These are phyloP conservation scores for Florisuga fusca DNA, from an alignment of 2,797 vertebrate species.

Conservation along the genomic window DNA sequence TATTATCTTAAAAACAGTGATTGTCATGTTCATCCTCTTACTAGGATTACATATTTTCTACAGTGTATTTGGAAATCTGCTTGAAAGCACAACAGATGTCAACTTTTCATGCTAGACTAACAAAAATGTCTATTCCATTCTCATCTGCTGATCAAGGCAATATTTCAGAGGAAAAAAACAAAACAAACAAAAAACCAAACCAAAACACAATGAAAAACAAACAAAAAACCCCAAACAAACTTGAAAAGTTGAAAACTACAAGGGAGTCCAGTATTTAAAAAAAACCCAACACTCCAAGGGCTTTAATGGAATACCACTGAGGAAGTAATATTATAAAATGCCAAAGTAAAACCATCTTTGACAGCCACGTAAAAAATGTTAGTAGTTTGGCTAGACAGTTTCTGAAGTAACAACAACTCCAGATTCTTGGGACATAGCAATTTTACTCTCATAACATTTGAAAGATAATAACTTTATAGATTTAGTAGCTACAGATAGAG, in stretches of 20 bases:
- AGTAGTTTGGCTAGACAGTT: background rate
- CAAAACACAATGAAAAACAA: too few relatives aligned
- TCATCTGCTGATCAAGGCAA: background rate
- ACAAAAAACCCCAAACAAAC: too few relatives aligned
- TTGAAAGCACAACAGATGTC: conserved; percentile 56
- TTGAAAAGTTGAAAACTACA: background rate
- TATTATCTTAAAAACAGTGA: background rate
- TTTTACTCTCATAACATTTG: background rate
- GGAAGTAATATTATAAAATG: background rate
- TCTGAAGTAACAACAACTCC: background rate
- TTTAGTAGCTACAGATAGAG: background rate
- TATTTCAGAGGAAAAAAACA: background rate
- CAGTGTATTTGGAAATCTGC: conserved; percentile 41
- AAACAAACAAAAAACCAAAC: background rate
- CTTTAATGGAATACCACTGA: background rate
- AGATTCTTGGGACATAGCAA: background rate
- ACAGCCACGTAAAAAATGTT: background rate
- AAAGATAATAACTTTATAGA: background rate
- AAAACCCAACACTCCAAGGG: rapidly evolving
- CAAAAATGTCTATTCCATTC: background rate
- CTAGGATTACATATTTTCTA: conserved; percentile 52
- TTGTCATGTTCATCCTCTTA: conserved; percentile 40
- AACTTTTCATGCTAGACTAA: conserved; percentile 29
- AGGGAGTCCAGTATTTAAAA: background rate
- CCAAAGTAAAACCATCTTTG: background rate